Conservation (phyloP, 2,888 invertebrate genomes). For the Andrena camellia region DNA sequence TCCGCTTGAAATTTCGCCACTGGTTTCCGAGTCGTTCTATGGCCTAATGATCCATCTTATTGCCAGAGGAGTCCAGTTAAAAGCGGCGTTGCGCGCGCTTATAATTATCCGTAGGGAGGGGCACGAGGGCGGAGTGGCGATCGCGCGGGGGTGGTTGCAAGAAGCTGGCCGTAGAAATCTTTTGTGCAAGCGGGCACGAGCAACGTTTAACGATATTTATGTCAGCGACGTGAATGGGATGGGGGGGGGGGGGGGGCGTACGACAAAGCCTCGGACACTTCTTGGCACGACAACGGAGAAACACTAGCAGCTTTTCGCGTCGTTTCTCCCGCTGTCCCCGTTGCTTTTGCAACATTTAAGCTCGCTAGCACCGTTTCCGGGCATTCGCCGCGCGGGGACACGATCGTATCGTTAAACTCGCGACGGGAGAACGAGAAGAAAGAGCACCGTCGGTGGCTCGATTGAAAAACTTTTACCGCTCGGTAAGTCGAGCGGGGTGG, state of each 20-base stretch:
- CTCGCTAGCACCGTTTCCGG: constrained; percentile 24
- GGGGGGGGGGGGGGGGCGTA: no score
- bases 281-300: constrained; percentile 39
- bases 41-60: no score
- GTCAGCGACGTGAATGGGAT: not conserved
- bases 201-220: constrained; percentile 50
- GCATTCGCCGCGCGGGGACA: constrained; percentile 12
- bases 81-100: not conserved
- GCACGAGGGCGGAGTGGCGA: not conserved
- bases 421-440: constrained; percentile 24
- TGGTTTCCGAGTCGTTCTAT: no score
- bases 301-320: constrained; percentile 3
- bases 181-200: constrained; percentile 11
- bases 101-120: not conserved
- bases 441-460: constrained; percentile 20
- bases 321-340: not conserved
- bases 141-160: not conserved
- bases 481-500: constrained; percentile 48
- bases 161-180: not conserved
- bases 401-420: constrained; percentile 48
- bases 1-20: no score
- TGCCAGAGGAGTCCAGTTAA: not conserved
- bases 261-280: constrained; percentile 19
- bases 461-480: constrained; percentile 60
- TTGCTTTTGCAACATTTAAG: constrained; percentile 12